Base-by-base conservation (phyloP, 1,140 invertebrate species). In the Sycophila sp. region DNA sequence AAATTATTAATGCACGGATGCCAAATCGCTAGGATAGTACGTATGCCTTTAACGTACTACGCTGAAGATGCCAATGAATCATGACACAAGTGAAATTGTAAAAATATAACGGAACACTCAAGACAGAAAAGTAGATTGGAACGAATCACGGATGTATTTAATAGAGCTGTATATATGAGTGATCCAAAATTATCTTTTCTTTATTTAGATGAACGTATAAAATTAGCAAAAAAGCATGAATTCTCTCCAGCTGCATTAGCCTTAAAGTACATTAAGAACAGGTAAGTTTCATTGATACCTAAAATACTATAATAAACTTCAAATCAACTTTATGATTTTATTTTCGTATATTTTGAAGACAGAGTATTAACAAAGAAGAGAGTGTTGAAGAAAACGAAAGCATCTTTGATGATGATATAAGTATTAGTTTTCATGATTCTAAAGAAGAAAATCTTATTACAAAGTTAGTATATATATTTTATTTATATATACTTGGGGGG, bases 1-100 rank as follows among this genome's bases (percentile, higher is more conserved):
- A 58, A 67, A 45, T 19, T 67, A 30, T 36, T 67, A 1, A 67
- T 38, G 15, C 36, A 67, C 22, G 36, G 26, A 7, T 45, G n/a
- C 22, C 0, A 58, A 4, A 67, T 67, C 6, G 11, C 7, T 13
- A 30, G 24, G 13, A n/a, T 28, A 17, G 17, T 67, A 34, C 45
- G 26, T 19, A 15, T 38, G 3, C 2, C 62, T 51, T 32, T 64
- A 17, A 30, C 45, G 10, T 51, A 34, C 30, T 63, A 47, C 32
- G 22, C 60, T 1, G 42, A 63, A 63, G 26, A 47, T 30, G 40
- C 42, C 4, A 34, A 49, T 47, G 42, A 63, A 63, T 28, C 60
- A 6, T 63, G 60, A 28, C 42, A 63, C 26, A 63, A 63, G 28
- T 13, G 28, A 10, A 30, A 49, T n/a, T 28, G 42, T 17, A 47